Evolutionary conservation across 2,888 invertebrate genomes (phyloP), one percentile per base, ranked within the genome.

Genomic region (Cyclophora punctaria): DNA sequence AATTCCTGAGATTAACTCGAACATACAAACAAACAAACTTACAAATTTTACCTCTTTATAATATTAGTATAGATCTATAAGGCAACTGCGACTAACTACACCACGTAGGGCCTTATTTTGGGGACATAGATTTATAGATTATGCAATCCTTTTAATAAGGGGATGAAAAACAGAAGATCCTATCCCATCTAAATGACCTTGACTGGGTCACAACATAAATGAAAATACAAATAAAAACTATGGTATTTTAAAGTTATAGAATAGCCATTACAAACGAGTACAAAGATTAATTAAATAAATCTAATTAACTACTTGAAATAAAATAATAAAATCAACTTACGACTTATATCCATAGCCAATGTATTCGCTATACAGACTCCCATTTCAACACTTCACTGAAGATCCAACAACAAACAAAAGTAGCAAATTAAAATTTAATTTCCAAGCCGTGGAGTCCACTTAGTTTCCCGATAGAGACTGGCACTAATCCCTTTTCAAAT

Each of bases 291-390:
- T n/a, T 7, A 3, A n/a, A 7, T 41, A 42, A 7, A 42, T 7
- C 4, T 7, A 2, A 3, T 42, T 43, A 4, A 20, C 4, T 3
- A 43, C 1, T 3, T 42, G 5, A 7, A 3, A 43, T 5, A 20
- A 7, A 4, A 7, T 7, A 44, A 7, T 44, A 44, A 44, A 44
- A 44, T 44, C 5, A 20, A 86, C 86, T 86, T 70, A 88, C 87
- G 84, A 58, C 76, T 82, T 51, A 86, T 75, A 59, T 88, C 87
- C 87, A 87, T 86, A 33, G 86, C 85, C 56, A 87, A 63, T 40
- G 85, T 85, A 55, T 71, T 83, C 3, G 82, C 75, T 35, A 85
- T 75, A 67, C 75, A 81, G 49, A 84, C 85, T 58, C 85, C 85
- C 85, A 85, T 84, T 58, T 63, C 71, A 57, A 62, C 48, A 53